These are phyloP conservation scores for Liparis tanakae DNA, from an alignment of 2,797 vertebrate species.

Conservation along the genomic window DNA sequence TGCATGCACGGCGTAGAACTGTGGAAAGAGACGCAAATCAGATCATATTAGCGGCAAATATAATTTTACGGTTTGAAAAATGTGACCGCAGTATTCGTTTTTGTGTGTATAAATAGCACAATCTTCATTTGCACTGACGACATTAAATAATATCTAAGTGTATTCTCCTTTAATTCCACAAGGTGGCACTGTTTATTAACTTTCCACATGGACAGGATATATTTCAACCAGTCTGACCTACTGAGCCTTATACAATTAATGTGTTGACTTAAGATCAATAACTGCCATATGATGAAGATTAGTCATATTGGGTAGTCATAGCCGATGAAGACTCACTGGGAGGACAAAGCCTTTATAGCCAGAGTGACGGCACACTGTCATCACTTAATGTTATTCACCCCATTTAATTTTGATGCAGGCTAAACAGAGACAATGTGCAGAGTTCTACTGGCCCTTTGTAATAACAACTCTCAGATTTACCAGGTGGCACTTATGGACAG, in stretches of 20 bases:
- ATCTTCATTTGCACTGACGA: neutral
- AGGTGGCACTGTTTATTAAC: constrained; percentile 63
- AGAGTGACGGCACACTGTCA: neutral
- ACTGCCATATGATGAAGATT: constrained; percentile 12
- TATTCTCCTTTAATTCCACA: constrained; percentile 37
- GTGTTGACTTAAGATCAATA: constrained; percentile 17
- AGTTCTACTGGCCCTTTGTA: constrained; percentile 28
- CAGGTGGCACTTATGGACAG: neutral
- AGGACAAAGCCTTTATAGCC: neutral
- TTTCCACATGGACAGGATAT: neutral
- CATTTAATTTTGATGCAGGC: constrained; percentile 28
- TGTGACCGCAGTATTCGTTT: too few relatives aligned
- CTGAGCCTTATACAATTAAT: neutral
- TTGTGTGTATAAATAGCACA: neutral
- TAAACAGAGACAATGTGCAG: constrained; percentile 7
- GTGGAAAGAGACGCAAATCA: constrained; percentile 47
- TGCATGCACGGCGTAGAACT: constrained; percentile 97
- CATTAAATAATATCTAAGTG: neutral
- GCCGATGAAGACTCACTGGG: neutral
- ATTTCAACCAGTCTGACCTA: neutral
- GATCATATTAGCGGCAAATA: neutral
- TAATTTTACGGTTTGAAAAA: neutral
- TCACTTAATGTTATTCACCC: constrained; percentile 21
- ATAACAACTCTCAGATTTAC: constrained; percentile 24
- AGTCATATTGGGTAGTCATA: neutral